Evolutionary conservation across 2,888 invertebrate genomes (phyloP).

Genomic region (Parnassius apollo): DNA sequence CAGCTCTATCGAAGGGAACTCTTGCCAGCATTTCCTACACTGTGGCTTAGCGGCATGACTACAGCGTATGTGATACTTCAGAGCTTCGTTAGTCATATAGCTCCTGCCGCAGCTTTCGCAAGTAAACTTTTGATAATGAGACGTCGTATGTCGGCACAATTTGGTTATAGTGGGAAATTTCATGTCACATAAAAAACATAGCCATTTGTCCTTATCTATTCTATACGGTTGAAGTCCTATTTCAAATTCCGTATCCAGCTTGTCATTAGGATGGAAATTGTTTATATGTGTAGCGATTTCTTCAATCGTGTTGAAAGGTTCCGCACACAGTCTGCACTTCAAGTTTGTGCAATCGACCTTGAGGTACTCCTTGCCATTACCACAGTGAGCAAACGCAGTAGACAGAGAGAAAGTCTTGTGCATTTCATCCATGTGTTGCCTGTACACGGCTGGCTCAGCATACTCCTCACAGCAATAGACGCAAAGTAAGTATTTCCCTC

Average conservation of each 20-base stretch:
- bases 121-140: conserved; percentile 60
- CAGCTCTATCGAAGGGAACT: conserved; percentile 49
- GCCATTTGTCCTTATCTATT: conserved; percentile 54
- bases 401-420: conserved; percentile 53
- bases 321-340: conserved; percentile 53
- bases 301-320: conserved; percentile 46
- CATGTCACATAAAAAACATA: conserved; percentile 53
- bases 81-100: conserved; percentile 56
- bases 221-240: conserved; percentile 62
- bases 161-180: conserved; percentile 56
- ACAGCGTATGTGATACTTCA: conserved; percentile 61
- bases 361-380: conserved; percentile 51
- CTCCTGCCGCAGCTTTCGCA: conserved; percentile 66
- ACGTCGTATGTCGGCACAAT: conserved; percentile 60
- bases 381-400: conserved; percentile 63
- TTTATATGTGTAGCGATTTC: conserved; percentile 55
- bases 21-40: conserved; percentile 64
- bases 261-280: conserved; percentile 43
- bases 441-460: conserved; percentile 53
- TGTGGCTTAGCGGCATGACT: conserved; percentile 49
- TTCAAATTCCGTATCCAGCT: conserved; percentile 50
- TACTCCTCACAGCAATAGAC: conserved; percentile 68
- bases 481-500: conserved; percentile 56
- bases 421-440: conserved; percentile 51
- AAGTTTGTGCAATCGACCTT: conserved; percentile 64